Conservation (phyloP, 2,888 invertebrate species). For the Tridacna crocea region DNA sequence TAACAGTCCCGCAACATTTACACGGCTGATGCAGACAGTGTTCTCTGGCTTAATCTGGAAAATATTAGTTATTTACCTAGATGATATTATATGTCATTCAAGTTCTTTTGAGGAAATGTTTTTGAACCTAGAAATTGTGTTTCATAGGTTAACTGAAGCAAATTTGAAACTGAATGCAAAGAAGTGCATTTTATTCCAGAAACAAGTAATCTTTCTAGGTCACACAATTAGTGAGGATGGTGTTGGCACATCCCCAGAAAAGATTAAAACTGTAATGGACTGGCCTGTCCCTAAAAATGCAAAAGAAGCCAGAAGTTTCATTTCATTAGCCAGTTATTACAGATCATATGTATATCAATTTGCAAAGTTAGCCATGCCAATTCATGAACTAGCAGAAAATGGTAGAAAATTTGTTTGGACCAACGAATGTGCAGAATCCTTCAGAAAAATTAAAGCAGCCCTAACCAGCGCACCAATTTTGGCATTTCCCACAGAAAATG, state of each 20-base stretch:
- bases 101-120: slow-evolving; percentile 38
- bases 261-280: slow-evolving; percentile 12
- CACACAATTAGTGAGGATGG: slow-evolving; percentile 38
- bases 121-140: slow-evolving; percentile 36
- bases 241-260: slow-evolving; percentile 32
- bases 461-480: slow-evolving; percentile 16
- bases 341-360: slow-evolving; percentile 37
- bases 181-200: slow-evolving; percentile 40
- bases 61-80: slow-evolving; percentile 44
- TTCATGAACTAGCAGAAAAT: slow-evolving; percentile 31
- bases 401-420: slow-evolving; percentile 28
- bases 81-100: slow-evolving; percentile 46
- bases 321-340: slow-evolving; percentile 37
- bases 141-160: slow-evolving; percentile 43
- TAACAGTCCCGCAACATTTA: slow-evolving; percentile 50
- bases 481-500: slow-evolving; percentile 24
- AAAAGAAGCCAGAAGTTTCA: slow-evolving; percentile 34
- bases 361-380: slow-evolving; percentile 26
- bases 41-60: slow-evolving; percentile 37
- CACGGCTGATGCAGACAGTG: slow-evolving; percentile 46
- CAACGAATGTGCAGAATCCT: slow-evolving; percentile 21
- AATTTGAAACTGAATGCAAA: slow-evolving; percentile 47
- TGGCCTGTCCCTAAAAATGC: slow-evolving; percentile 42
- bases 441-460: slow-evolving; percentile 14
- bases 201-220: slow-evolving; percentile 40